Conservation (phyloP, 2,888 invertebrate species). For the Meloe dianella region DNA sequence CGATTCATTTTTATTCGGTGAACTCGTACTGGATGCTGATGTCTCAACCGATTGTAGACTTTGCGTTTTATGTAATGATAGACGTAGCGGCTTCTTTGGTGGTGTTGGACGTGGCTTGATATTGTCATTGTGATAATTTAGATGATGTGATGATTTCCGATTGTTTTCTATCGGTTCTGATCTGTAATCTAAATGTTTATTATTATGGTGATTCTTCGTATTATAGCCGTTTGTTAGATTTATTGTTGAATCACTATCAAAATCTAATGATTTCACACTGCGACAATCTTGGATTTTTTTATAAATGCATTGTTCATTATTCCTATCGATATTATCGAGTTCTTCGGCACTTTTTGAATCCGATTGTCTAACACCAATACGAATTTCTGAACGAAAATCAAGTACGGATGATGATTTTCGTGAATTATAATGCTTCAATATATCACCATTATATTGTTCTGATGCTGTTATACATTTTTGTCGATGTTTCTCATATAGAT, state of each 20-base stretch:
- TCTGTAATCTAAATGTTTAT: slow-evolving; percentile 62
- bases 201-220: slow-evolving; percentile 26
- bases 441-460: slow-evolving; percentile 56
- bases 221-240: slow-evolving; percentile 28
- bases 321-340: slow-evolving; percentile 56
- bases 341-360: slow-evolving; percentile 59
- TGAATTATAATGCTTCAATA: slow-evolving; percentile 60
- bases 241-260: slow-evolving; percentile 69
- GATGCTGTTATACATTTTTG: slow-evolving; percentile 56
- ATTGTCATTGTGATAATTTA: slow-evolving; percentile 53
- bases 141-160: slow-evolving; percentile 58
- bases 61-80: slow-evolving; percentile 83
- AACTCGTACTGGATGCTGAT: slow-evolving; percentile 47
- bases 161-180: slow-evolving; percentile 65
- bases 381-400: slow-evolving; percentile 63
- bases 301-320: slow-evolving; percentile 41
- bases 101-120: slow-evolving; percentile 74
- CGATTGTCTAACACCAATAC: slow-evolving; percentile 50
- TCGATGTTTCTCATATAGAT: slow-evolving; percentile 55
- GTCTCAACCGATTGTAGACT: slow-evolving; percentile 77
- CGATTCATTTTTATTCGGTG: slow-evolving; percentile 42
- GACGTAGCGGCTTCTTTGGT: slow-evolving; percentile 82
- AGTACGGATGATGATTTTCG: slow-evolving; percentile 65
- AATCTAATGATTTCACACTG: slow-evolving; percentile 76
- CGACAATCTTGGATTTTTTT: slow-evolving; percentile 61